phyloP scores from a whole-genome alignment of 1,140 invertebrate genomes.

The Procambarus virginalis region DNA sequence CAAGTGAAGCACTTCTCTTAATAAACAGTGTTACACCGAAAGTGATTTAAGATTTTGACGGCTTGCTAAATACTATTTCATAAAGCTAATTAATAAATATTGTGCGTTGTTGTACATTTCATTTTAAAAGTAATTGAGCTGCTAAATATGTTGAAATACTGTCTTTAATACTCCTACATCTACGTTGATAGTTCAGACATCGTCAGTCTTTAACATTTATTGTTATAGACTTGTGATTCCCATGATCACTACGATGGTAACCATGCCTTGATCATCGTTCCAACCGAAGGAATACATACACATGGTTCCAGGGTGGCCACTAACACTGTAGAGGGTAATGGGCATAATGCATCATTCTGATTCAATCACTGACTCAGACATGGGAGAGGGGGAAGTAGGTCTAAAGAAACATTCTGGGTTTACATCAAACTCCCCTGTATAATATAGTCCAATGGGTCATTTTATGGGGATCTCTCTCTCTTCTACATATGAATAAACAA shows the following conservation, averaged over 20 bases:
- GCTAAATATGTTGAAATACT: neutral
- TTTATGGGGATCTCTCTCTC: neutral
- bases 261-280: neutral
- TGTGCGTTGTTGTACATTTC: neutral
- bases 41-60: too few relatives aligned
- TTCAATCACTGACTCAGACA: too few relatives aligned
- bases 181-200: neutral
- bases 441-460: neutral
- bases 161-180: neutral
- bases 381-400: neutral
- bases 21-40: neutral
- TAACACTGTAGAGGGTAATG: neutral
- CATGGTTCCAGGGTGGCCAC: neutral
- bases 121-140: neutral
- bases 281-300: neutral
- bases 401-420: neutral
- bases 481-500: too few relatives aligned
- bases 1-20: neutral
- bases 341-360: too few relatives aligned
- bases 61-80: neutral
- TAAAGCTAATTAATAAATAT: neutral
- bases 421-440: too few relatives aligned
- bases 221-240: neutral
- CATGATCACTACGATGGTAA: neutral
- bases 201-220: neutral